A percentile compares a stretch with the other conserved stretches of the same genome.
Evolutionary conservation across 2,113 vertebrate genomes (phyloP).

Genomic region (Ictalurus furcatus): DNA sequence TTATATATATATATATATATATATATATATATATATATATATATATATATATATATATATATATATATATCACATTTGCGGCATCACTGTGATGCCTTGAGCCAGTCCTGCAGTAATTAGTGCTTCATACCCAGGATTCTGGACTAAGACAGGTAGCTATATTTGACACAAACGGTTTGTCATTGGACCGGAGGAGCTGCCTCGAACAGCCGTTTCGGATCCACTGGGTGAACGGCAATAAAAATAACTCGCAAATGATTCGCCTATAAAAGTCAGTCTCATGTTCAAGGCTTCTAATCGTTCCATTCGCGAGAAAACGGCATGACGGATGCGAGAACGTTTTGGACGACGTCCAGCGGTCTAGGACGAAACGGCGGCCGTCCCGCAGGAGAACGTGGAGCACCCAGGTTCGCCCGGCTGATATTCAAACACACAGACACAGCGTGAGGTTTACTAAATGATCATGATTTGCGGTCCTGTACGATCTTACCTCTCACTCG

Average conservation of each 20-base stretch:
- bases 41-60: slow-evolving; percentile 21
- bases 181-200: slow-evolving; percentile 40
- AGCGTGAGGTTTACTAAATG: neutral
- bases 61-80: slow-evolving; percentile 57
- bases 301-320: neutral
- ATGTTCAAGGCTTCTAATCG: neutral
- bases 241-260: neutral
- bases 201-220: slow-evolving; percentile 69
- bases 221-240: neutral
- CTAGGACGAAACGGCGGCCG: too few species aligned
- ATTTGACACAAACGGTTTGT: slow-evolving; percentile 60
- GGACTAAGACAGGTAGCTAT: slow-evolving; percentile 54
- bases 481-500: neutral
- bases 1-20: neutral
- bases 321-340: neutral
- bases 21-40: neutral
- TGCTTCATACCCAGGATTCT: slow-evolving; percentile 59
- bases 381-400: too few species aligned
- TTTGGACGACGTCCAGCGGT: neutral
- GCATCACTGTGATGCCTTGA: slow-evolving; percentile 77
- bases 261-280: neutral
- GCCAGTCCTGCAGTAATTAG: slow-evolving; percentile 57
- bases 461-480: neutral
- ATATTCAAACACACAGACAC: neutral
- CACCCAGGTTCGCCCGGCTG: neutral